Evolutionary conservation across 2,888 invertebrate genomes (phyloP), one percentile per base, ranked within the genome.

Genomic region (Lasioglossum calceatum): DNA sequence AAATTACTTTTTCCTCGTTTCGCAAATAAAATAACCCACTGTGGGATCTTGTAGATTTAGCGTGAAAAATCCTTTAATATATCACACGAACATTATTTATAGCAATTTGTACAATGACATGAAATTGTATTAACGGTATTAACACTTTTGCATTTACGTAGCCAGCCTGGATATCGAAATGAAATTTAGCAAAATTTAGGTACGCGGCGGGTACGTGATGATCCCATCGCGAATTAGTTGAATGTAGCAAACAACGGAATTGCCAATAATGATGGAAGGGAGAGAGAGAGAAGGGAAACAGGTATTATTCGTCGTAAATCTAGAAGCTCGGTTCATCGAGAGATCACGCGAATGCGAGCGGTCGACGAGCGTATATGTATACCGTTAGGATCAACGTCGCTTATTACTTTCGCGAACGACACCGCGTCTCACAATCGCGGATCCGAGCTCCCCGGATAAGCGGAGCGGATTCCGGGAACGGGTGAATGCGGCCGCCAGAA

Each of bases 341-440:
- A 67, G 54, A 54, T 36, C 67, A 10, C 67, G 36, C 67, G 70
- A 58, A 42, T 42, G 67, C 39, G 47, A 16, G 72, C 27, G 58
- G 32, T 36, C 23, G 27, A 23, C 47, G 61, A 50, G 16, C 61
- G 50, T 50, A 64, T 54, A 79, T 67, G 67, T 36, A 67, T 64
- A 64, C 72, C 61, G 80, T 8, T 47, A 4, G 74, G 74, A 81
- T 83, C 75, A 70, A 82, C 84, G 36, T 76, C 72, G 84, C 50
- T 82, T 82, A 54, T 82, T 84, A 76, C 83, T 54, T 72, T 72
- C 50, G 16, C 8, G 84, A 72, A 78, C 76, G 82, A 44, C 54
- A 54, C 42, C 64, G 32, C 8, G 23, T 70, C 0, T 12, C 16
- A 67, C 70, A 77, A 82, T 77, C 77, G 77, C 32, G 50, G 58